Conservation (phyloP, 2,888 invertebrate species). For the Ptilodon capucinus region DNA sequence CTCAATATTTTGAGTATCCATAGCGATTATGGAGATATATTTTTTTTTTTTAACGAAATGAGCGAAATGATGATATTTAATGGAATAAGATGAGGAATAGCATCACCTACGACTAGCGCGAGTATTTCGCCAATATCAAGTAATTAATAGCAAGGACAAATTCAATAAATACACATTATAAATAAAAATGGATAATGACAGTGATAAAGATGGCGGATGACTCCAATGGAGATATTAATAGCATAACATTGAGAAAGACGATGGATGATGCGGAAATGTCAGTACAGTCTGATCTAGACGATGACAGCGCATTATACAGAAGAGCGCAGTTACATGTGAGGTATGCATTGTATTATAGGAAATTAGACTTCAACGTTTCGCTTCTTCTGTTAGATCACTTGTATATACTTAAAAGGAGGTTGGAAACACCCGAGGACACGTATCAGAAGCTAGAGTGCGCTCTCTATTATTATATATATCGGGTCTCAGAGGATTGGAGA, state of each 20-base stretch:
- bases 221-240: slow-evolving; percentile 1
- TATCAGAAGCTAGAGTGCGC: slow-evolving; percentile 17
- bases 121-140: no score
- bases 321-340: not conserved
- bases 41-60: no score
- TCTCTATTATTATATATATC: slow-evolving; percentile 18
- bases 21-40: slow-evolving; percentile 7
- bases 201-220: no score
- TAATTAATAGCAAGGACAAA: no score
- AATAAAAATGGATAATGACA: no score
- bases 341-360: slow-evolving; percentile 15
- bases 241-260: not conserved
- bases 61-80: no score
- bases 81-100: no score
- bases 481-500: slow-evolving; percentile 15
- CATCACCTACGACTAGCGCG: no score
- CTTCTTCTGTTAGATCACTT: slow-evolving; percentile 17
- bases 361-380: slow-evolving; percentile 17
- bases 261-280: not conserved
- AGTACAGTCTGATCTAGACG: not conserved
- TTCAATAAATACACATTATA: no score
- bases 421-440: slow-evolving; percentile 3
- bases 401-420: slow-evolving; percentile 7
- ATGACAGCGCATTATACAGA: not conserved
- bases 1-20: slow-evolving; percentile 3